Percentiles rank a stretch among this genome's conserved stretches.
These are phyloP conservation scores for Synanthedon myopaeformis DNA, from an alignment of 2,888 invertebrate genomes.

Conservation along the genomic window DNA sequence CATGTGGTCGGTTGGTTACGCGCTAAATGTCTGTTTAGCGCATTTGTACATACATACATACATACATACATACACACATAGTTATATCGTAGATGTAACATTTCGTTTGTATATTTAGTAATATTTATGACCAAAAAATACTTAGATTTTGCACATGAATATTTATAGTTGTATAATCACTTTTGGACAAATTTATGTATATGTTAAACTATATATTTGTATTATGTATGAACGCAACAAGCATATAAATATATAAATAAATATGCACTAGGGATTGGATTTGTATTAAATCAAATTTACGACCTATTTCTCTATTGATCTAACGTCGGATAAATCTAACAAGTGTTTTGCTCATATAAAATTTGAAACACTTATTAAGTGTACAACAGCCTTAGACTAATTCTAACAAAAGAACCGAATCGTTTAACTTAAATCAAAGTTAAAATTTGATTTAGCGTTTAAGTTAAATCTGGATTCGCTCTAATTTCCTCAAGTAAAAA, in stretches of 20 bases:
- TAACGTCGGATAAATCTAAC: background rate
- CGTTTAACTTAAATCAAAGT: no score
- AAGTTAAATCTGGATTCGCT: background rate
- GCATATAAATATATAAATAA: slow-evolving; percentile 4
- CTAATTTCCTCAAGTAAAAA: no score
- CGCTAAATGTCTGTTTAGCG: background rate
- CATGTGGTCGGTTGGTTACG: background rate
- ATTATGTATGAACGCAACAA: background rate
- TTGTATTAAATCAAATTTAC: background rate
- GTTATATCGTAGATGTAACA: slow-evolving; percentile 15
- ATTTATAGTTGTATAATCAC: slow-evolving; percentile 21
- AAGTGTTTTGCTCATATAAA: background rate
- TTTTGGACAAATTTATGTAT: slow-evolving; percentile 35
- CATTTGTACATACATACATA: slow-evolving; percentile 11
- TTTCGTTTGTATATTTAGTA: slow-evolving; percentile 52
- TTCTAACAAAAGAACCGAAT: no score
- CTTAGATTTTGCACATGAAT: slow-evolving; percentile 53
- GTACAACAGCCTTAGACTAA: no score
- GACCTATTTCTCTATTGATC: background rate
- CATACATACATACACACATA: slow-evolving; percentile 11
- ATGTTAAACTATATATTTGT: slow-evolving; percentile 6
- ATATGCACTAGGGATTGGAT: slow-evolving; percentile 10
- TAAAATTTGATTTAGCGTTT: no score
- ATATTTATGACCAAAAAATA: slow-evolving; percentile 57
- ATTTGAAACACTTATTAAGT: background rate